Evolutionary conservation across 2,113 vertebrate genomes (phyloP), one percentile per base, ranked within the genome.

Genomic region (Vulpes lagopus): DNA sequence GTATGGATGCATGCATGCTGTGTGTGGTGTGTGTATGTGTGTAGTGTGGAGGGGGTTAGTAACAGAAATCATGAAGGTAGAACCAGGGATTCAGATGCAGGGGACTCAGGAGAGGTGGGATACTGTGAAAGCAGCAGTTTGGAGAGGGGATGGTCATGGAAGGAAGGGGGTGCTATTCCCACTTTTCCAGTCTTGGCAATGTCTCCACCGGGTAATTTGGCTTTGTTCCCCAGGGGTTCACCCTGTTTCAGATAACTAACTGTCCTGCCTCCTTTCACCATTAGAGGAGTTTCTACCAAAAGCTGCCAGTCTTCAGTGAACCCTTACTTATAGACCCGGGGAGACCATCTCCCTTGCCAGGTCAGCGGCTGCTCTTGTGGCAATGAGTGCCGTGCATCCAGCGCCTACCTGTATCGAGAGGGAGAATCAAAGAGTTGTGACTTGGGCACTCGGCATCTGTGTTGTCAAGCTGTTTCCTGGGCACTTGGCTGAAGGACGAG

Each of bases 51-150:
- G 71, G n/a, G 30, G 30, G 30, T 15, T 38, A 17, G 23, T 11
- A 10, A 23, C 4, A 11, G 32, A 55, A 71, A 11, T 65, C n/a
- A 4, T 57, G 71, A 81, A 57, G n/a, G 71, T 8, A 22, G 55
- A n/a, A 14, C 35, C 11, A 8, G 11, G 17, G 15, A 1, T 83
- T 19, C n/a, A 0, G 49, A 11, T 14, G 19, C 49, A 1, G 55
- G 19, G 51, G 30, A 14, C 51, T 0, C 6, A 17, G 65, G 67
- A 2, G 23, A 55, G 5, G 10, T 23, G 38, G 91, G 22, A 7
- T 5, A 7, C 60, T 49, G 69, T 9, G 38, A 81, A 51, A 69
- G 67, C 49, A 55, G 59, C 59, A 27, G 11, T 16, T 2, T 32
- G 59, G 35, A n/a, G 69, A 62, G n/a, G 5, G 49, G 25, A 4